Evolutionary conservation across 2,888 invertebrate genomes (phyloP).

Genomic region (Dicyrtoma fusca): DNA sequence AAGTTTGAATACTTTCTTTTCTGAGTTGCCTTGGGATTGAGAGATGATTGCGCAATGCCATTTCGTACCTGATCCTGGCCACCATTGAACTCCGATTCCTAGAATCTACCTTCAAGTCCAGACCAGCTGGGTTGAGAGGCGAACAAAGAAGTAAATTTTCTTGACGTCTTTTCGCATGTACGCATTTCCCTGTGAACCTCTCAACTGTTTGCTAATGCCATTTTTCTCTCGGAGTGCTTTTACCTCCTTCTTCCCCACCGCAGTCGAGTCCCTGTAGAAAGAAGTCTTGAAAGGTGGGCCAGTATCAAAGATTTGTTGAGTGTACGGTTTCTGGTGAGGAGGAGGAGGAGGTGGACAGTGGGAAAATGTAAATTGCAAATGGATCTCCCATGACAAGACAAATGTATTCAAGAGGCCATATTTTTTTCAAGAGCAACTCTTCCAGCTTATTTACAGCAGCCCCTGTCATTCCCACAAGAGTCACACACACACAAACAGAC

Average conservation of each 20-base stretch:
- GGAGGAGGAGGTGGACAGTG: neutral
- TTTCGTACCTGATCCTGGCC: too few species aligned
- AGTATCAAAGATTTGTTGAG: neutral
- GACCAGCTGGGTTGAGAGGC: too few species aligned
- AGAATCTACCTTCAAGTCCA: too few species aligned
- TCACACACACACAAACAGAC: too few species aligned
- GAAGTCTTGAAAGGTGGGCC: neutral
- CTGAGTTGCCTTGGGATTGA: too few species aligned
- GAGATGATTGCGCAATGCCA: too few species aligned
- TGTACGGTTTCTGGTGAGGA: neutral
- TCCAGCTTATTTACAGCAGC: too few species aligned
- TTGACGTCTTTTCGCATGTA: neutral
- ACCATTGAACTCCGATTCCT: too few species aligned
- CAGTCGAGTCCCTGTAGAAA: neutral
- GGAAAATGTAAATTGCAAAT: conserved; percentile 3
- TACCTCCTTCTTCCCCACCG: neutral
- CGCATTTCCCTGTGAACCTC: neutral
- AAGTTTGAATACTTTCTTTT: too few species aligned
- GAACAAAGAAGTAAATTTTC: neutral
- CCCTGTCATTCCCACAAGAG: too few species aligned
- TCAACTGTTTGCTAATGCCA: neutral
- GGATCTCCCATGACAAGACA: neutral
- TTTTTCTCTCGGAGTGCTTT: conserved; percentile 1
- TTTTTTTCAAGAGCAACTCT: neutral
- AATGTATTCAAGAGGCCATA: conserved; percentile 2